phyloP scores from a whole-genome alignment of 2,888 invertebrate species.

The Hirtodrosophila trivittata region DNA sequence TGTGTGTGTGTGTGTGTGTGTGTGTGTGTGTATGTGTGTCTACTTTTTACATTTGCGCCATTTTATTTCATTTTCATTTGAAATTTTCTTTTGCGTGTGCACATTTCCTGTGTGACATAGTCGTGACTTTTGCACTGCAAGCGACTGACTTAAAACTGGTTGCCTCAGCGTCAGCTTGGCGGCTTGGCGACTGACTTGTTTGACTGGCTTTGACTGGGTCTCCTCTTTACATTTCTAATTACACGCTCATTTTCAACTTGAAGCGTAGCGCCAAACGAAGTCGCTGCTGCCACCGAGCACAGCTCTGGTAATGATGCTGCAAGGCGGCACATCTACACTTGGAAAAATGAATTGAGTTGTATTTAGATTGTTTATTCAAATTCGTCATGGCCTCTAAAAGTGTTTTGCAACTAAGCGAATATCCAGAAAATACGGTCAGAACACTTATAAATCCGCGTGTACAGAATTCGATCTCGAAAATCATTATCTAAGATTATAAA shows the following conservation, averaged over 20 bases:
- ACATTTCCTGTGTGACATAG: constrained; percentile 64
- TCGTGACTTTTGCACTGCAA: constrained; percentile 61
- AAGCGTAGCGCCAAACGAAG: constrained; percentile 52
- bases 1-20: constrained; percentile 18
- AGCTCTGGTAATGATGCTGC: constrained; percentile 37
- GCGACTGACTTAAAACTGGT: constrained; percentile 4
- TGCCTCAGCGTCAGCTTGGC: constrained; percentile 5
- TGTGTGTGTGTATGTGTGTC: constrained; percentile 25
- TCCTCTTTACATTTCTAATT: constrained; percentile 70
- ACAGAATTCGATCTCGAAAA: no score
- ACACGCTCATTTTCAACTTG: constrained; percentile 69
- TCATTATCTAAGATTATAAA: no score
- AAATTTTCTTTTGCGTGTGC: constrained; percentile 67
- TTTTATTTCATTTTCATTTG: constrained; percentile 73
- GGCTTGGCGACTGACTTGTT: constrained; percentile 11
- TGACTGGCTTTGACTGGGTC: constrained; percentile 18
- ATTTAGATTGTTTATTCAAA: neutral
- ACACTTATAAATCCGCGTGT: no score
- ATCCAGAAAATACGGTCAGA: no score
- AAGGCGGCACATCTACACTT: neutral
- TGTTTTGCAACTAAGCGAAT: no score
- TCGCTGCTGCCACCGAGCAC: constrained; percentile 28
- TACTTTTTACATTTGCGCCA: constrained; percentile 59
- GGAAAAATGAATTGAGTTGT: neutral
- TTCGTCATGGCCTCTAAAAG: no score